Percentiles rank a stretch among this genome's conserved stretches.
Conservation (phyloP, 2,888 invertebrate species). For the Entomobrya multifasciata region DNA sequence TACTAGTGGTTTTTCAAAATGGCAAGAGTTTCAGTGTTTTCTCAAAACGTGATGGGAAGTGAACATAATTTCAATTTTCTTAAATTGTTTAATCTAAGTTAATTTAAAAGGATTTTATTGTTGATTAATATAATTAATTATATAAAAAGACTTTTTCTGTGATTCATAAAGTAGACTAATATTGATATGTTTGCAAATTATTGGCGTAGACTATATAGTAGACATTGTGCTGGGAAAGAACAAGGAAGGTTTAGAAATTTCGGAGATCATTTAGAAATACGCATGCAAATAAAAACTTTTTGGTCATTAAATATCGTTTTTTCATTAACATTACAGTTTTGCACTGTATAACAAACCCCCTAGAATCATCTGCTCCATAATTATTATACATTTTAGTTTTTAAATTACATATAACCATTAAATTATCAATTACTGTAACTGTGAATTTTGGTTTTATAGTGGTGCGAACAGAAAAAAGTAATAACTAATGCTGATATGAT, state of each 20-base stretch:
- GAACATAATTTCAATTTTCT: no score
- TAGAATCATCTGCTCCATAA: background rate
- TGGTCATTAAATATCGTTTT: no score
- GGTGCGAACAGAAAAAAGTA: slow-evolving; percentile 51
- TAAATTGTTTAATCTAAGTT: background rate
- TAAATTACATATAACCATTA: slow-evolving; percentile 30
- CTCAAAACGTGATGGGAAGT: no score
- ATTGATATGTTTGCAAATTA: background rate
- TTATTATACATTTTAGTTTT: background rate
- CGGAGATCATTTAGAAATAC: no score
- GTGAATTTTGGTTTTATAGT: slow-evolving; percentile 48
- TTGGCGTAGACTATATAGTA: slow-evolving; percentile 14
- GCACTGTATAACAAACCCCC: no score
- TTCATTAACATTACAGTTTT: no score
- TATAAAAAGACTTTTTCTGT: slow-evolving; percentile 70
- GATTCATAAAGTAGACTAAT: slow-evolving; percentile 51
- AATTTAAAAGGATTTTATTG: background rate
- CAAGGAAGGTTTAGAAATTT: slow-evolving; percentile 13
- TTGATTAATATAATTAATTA: background rate
- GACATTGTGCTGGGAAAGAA: background rate
- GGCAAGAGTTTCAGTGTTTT: no score
- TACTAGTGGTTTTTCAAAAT: no score
- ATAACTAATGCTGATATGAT: slow-evolving; percentile 47
- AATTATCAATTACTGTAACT: background rate
- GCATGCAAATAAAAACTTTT: no score